phyloP scores from a whole-genome alignment of 1,140 invertebrate genomes.

The Drosophila littoralis region DNA sequence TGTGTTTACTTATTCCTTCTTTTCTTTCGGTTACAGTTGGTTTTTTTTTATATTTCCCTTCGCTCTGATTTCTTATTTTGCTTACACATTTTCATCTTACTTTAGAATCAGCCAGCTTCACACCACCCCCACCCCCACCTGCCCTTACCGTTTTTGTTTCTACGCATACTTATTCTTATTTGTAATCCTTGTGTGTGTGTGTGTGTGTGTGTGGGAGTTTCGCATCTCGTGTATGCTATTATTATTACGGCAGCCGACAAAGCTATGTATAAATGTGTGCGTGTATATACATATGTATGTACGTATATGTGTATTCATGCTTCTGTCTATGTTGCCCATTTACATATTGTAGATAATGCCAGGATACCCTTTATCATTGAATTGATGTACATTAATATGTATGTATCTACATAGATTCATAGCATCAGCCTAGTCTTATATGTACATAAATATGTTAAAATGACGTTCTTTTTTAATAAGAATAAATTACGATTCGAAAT shows the following conservation, averaged over 20 bases:
- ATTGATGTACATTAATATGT: neutral
- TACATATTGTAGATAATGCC: too few relatives aligned
- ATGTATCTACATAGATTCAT: slow-evolving; percentile 8
- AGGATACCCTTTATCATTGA: too few relatives aligned
- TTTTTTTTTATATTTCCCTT: slow-evolving; percentile 39
- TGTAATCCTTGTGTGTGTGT: slow-evolving; percentile 12
- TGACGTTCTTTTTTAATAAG: too few relatives aligned
- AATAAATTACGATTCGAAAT: too few relatives aligned
- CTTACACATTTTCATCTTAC: slow-evolving; percentile 42
- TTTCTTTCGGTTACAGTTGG: slow-evolving; percentile 23
- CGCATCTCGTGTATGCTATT: neutral
- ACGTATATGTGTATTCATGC: neutral
- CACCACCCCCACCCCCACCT: neutral
- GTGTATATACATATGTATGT: neutral
- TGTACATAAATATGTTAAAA: too few relatives aligned
- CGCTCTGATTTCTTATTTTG: slow-evolving; percentile 40
- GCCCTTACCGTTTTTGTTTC: slow-evolving; percentile 5
- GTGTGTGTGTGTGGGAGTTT: slow-evolving; percentile 10
- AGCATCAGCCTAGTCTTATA: too few relatives aligned
- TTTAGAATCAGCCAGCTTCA: slow-evolving; percentile 23
- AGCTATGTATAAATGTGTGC: neutral
- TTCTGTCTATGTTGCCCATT: too few relatives aligned
- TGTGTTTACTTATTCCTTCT: slow-evolving; percentile 41
- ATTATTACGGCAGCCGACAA: neutral
- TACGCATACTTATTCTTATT: slow-evolving; percentile 16